Base-by-base conservation (phyloP, 2,797 vertebrate genomes). In the Gymnothorax reevesii region DNA sequence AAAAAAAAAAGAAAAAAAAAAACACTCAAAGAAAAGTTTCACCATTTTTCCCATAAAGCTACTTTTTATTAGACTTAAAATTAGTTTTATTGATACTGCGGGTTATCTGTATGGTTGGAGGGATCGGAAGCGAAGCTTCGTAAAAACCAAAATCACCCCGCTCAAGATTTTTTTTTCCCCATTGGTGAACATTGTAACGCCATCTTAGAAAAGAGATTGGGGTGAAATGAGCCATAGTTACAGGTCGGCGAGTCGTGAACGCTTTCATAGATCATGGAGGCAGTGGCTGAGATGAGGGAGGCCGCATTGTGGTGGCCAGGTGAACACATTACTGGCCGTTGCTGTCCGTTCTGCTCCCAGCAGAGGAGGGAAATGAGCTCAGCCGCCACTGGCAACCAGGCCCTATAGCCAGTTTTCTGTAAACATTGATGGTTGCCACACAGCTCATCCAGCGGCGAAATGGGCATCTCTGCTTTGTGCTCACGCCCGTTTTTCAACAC, bases 141-240 rank as follows among this genome's bases (percentile, higher is more conserved):
- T 20, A 54, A 55, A 55, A 54, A 77, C 33, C 73, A 77, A 33
- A 25, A 66, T 66, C 77, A 80, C n/a, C 77, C 52, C 49, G n/a
- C 49, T 52, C 42, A 55, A 25, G 7, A 54, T 54, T 22, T 7
- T n/a, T 80, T 9, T 22, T 55, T n/a, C n/a, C 20, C 13, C 66
- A 25, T 27, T 55, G 77, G 73, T 49, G 3, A 77, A 15, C 77
- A 80, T 55, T 55, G 49, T 80, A 55, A 80, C 55, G 77, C 77
- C 20, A 55, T 55, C 77, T 80, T 4, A 80, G 73, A 20, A 42
- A 27, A 55, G 13, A 55, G 20, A 80, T 54, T 6, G 42, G 52
- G 77, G 77, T 80, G 77, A 54, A 80, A 80, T 80, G 77, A 80
- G 77, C 77, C 77, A 8, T 80, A n/a, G 7, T 55, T 15, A 52